Conservation (phyloP, 2,888 invertebrate species). For the Acholoe squamosa region DNA sequence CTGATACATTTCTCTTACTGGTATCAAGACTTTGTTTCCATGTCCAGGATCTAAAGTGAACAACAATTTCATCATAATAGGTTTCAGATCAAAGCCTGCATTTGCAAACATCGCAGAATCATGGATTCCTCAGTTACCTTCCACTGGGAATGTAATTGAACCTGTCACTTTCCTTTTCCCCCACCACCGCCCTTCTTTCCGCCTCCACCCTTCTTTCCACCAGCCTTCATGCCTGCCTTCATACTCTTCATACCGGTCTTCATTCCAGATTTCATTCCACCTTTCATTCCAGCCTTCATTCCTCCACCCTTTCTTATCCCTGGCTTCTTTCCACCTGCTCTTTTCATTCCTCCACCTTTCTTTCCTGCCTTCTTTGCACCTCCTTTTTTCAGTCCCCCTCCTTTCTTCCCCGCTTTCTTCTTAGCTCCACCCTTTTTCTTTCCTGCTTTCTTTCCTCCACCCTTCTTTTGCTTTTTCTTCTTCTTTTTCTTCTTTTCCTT, state of each 20-base stretch:
- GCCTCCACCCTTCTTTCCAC: conserved; percentile 30
- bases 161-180: conserved; percentile 26
- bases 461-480: conserved; percentile 17
- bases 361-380: neutral
- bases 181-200: conserved; percentile 8
- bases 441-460: neutral
- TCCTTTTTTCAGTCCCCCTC: neutral
- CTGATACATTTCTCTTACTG: too few species aligned
- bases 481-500: neutral
- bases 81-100: too few species aligned
- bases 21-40: too few species aligned
- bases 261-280: neutral
- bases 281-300: neutral
- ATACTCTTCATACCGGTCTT: conserved; percentile 9
- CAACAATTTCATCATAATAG: too few species aligned
- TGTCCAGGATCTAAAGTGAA: too few species aligned
- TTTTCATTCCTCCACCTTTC: neutral
- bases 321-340: neutral
- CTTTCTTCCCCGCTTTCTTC: neutral
- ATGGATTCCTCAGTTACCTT: too few species aligned
- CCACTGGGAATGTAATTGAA: neutral
- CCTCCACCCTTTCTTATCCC: neutral
- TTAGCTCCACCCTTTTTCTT: neutral
- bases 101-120: too few species aligned
- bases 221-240: neutral